Evolutionary conservation across 2,888 invertebrate species (phyloP), one percentile per base, ranked within the genome.

Genomic region (Gonocerus acuteangulatus): DNA sequence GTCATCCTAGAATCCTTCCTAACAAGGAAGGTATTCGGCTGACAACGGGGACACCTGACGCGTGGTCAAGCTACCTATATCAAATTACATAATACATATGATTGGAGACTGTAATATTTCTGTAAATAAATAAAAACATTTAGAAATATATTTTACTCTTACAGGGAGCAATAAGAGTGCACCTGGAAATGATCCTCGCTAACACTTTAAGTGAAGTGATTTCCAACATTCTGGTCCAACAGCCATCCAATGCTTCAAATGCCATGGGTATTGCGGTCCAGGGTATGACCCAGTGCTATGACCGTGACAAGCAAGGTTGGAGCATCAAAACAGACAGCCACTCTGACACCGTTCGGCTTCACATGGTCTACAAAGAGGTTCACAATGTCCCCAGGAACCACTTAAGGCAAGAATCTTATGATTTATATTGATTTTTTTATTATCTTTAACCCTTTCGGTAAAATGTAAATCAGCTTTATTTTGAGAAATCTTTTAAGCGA

Each of bases 221-320:
- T 22, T 75, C 77, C 0, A 69, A 69, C 4, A 69, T 69, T 13
- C 56, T 62, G 4, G 52, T 62, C 7, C 65, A 59, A 32, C 62
- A 48, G 57, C 27, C 61, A 21, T 2, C 63, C 48, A 59, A 63
- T 19, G 52, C 66, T 9, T 56, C 64, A 6, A 52, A 52, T 36
- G 58, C 65, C 3, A 70, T 82, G 15, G 76, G 82, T 1, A 77
- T 82, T 1, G 77, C 81, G 0, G 79, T 80, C 0, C 81, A 82
- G 0, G 79, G 82, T 23, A 77, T 79, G 3, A 76, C 79, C 23
- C 80, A 80, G 11, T 86, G 87, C 72, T 88, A 87, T 74, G 89
- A 89, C 73, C 77, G 86, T 9, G 89, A 89, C 74, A 88, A 88
- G 70, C 85, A 85, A 69, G 86, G 86, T 4, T 88, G 89, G 89